Base-by-base conservation (phyloP, 2,888 invertebrate species). In the Cryptophagus acutangulus region DNA sequence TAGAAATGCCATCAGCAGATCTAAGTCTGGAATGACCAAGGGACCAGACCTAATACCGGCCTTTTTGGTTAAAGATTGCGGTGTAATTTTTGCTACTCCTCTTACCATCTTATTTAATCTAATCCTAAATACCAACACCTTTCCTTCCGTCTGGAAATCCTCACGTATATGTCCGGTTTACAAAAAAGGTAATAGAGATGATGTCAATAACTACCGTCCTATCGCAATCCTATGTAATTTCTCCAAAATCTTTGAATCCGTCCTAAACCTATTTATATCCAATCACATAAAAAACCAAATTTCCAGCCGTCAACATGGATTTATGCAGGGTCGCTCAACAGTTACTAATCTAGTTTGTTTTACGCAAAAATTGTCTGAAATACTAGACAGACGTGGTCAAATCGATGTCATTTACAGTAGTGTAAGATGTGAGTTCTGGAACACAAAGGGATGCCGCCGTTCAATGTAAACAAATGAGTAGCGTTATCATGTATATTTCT, bases 61-160 rank as follows among this genome's bases (percentile, higher is more conserved):
- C 9, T 8, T 26, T 8, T 13, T 35, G 6, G 24, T 35, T 14
- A 24, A 35, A 14, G 13, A 65, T 36, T 37, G 70, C 45, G 57
- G 64, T 1, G 67, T 66, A 3, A 69, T 69, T 0, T 65, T 73
- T 17, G 57, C 70, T 46, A 71, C 72, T 20, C 73, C 35, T 28
- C 29, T 37, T 26, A 16, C 17, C 2, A 18, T 29, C 18, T 29
- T 37, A 14, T 37, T 26, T 4, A 37, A 36, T 25, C 18, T 24
- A 15, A 29, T 17, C 15, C 14, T 29, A 16, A 29, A 17, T 17
- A 29, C 25, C 15, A 17, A 12, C 3, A 15, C 29, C 28, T 37
- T 29, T 25, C 29, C 37, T 9, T 20, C 20, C 20, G 10, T 37
- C 17, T 37, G 37, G 29, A 37, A 29, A 26, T 10, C 10, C 14